These are phyloP conservation scores for Actenoides lindsayi DNA, from an alignment of 2,113 vertebrate species.

Conservation along the genomic window DNA sequence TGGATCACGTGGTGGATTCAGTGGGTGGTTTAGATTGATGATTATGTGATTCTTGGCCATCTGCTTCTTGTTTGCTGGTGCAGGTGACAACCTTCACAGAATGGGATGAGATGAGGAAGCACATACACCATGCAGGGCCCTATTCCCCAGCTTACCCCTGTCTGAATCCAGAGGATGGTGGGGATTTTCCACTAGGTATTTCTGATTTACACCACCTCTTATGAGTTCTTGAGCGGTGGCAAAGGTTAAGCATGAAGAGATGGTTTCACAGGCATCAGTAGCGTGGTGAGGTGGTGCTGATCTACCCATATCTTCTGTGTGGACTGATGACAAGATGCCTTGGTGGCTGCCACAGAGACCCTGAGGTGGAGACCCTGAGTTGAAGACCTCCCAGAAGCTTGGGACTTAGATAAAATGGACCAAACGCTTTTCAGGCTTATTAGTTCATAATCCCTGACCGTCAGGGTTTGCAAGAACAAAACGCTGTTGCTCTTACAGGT, in stretches of 20 bases:
- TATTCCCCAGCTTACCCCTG: not conserved
- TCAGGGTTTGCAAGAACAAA: not conserved
- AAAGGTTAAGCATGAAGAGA: not conserved
- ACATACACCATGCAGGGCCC: not conserved
- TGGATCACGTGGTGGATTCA: not conserved
- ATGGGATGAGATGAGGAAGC: not conserved
- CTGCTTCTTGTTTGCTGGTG: not conserved
- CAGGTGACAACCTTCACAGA: not conserved
- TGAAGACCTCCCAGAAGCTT: not conserved
- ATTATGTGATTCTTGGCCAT: not conserved
- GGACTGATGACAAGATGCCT: not conserved
- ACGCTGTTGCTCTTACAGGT: fast-evolving
- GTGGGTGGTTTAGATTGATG: not conserved
- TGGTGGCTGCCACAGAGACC: not conserved
- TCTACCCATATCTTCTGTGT: fast-evolving
- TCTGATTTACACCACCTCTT: not conserved
- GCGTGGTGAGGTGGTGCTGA: fast-evolving
- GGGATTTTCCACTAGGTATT: not conserved
- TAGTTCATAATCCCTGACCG: not conserved
- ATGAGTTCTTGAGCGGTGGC: not conserved
- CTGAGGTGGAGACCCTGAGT: fast-evolving
- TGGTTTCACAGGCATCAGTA: not conserved
- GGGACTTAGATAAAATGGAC: not conserved
- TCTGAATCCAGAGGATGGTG: not conserved
- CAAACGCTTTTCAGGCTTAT: fast-evolving